Conservation (phyloP, 2,797 vertebrate species). For the Liasis olivaceus region DNA sequence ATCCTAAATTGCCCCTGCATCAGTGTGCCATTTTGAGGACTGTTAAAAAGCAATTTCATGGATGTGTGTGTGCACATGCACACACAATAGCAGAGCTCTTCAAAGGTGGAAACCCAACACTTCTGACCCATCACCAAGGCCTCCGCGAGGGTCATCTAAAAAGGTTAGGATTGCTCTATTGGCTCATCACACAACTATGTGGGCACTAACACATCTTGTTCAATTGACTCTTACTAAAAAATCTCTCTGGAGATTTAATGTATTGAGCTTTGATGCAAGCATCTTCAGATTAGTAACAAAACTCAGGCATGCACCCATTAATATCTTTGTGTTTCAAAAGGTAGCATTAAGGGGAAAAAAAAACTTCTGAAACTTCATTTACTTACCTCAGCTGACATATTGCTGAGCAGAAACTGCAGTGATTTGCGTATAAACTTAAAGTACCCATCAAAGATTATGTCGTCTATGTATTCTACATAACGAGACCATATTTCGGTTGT, state of each 20-base stretch:
- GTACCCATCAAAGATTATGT: slow-evolving; percentile 63
- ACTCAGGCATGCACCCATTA: not conserved
- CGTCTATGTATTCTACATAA: slow-evolving; percentile 62
- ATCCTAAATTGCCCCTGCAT: not conserved
- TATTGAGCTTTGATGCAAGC: not conserved
- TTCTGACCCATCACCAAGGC: not conserved
- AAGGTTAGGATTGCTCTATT: not conserved
- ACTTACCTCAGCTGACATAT: slow-evolving; percentile 69
- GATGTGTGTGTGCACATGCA: accelerated
- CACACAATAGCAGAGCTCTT: not conserved
- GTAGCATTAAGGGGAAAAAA: too few relatives aligned
- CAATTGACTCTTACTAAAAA: not conserved
- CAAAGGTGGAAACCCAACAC: not conserved
- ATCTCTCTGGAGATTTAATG: not conserved
- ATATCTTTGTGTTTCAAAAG: not conserved
- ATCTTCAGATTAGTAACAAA: not conserved
- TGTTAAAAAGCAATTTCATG: not conserved
- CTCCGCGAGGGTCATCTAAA: not conserved
- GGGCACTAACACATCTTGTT: not conserved
- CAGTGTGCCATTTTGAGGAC: not conserved
- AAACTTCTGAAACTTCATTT: not conserved
- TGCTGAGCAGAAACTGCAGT: slow-evolving; percentile 68
- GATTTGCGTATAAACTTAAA: slow-evolving; percentile 61
- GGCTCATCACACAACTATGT: not conserved
- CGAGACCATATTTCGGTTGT: slow-evolving; percentile 56